phyloP scores from a whole-genome alignment of 2,797 vertebrate genomes.

The Cyclura pinguis region DNA sequence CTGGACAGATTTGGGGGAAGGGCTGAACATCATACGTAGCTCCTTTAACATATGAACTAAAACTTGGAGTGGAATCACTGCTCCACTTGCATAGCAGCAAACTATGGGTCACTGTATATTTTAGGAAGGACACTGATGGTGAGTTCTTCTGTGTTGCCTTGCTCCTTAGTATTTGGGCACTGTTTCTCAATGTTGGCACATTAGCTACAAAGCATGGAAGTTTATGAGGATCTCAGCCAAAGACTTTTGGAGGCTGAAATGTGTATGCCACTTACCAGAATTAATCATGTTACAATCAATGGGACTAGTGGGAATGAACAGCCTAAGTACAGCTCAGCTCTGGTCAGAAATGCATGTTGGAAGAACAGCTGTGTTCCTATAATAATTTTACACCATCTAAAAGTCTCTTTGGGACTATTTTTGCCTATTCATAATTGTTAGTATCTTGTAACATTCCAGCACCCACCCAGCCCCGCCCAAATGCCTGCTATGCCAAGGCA shows the following conservation, averaged over 20 bases:
- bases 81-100: too few species aligned
- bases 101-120: not conserved
- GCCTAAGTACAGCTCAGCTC: not conserved
- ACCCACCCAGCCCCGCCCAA: slow-evolving; percentile 12
- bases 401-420: not conserved
- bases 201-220: too few species aligned
- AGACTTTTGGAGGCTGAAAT: not conserved
- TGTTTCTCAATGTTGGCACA: not conserved
- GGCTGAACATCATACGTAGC: too few species aligned
- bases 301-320: not conserved
- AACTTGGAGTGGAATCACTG: too few species aligned
- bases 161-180: not conserved
- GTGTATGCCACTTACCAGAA: too few species aligned
- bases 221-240: not conserved
- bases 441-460: not conserved
- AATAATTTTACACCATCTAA: slow-evolving; percentile 23
- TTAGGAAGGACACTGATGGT: not conserved
- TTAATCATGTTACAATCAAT: not conserved
- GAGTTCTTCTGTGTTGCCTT: not conserved
- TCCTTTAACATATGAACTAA: too few species aligned
- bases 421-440: slow-evolving; percentile 22
- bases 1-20: too few species aligned
- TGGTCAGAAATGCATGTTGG: not conserved
- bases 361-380: slow-evolving; percentile 3
- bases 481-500: not conserved